Conservation (phyloP, 2,797 vertebrate species). For the Ctenopoma kingsleyae region DNA sequence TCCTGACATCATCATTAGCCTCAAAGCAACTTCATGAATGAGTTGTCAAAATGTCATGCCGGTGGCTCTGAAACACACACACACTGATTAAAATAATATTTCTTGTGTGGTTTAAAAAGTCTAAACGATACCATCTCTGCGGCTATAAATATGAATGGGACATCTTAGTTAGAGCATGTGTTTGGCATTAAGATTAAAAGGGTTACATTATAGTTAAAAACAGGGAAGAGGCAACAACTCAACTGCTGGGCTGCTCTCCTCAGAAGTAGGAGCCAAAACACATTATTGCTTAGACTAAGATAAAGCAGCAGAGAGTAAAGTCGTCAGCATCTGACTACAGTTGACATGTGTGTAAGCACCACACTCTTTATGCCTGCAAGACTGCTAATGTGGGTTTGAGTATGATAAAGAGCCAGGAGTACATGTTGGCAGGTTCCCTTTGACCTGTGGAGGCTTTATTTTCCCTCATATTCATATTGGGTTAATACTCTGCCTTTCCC, state of each 20-base stretch:
- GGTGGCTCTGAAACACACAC: constrained; percentile 12
- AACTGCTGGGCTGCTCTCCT: constrained; percentile 44
- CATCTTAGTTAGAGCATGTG: constrained; percentile 50
- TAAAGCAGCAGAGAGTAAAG: constrained; percentile 49
- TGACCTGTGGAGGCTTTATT: constrained; percentile 76
- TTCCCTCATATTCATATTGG: constrained; percentile 77
- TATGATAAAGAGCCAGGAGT: constrained; percentile 64
- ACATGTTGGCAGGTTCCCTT: constrained; percentile 75
- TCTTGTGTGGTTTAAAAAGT: constrained; percentile 28
- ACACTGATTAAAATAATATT: constrained; percentile 32
- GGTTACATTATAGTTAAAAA: constrained; percentile 48
- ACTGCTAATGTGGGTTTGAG: constrained; percentile 55
- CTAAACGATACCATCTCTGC: constrained; percentile 38
- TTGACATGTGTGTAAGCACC: constrained; percentile 23
- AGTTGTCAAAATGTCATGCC: constrained; percentile 6
- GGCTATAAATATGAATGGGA: constrained; percentile 53
- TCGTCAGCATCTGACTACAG: constrained; percentile 27
- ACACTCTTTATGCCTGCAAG: constrained; percentile 22
- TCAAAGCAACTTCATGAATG: constrained; percentile 1
- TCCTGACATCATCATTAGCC: neutral
- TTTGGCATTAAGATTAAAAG: constrained; percentile 62
- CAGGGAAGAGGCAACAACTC: constrained; percentile 31
- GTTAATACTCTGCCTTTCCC: constrained; percentile 75
- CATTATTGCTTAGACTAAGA: constrained; percentile 52
- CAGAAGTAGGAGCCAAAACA: constrained; percentile 53